Evolutionary conservation across 2,113 vertebrate species (phyloP), one percentile per base, ranked within the genome.

Genomic region (Trichomycterus rosablanca): DNA sequence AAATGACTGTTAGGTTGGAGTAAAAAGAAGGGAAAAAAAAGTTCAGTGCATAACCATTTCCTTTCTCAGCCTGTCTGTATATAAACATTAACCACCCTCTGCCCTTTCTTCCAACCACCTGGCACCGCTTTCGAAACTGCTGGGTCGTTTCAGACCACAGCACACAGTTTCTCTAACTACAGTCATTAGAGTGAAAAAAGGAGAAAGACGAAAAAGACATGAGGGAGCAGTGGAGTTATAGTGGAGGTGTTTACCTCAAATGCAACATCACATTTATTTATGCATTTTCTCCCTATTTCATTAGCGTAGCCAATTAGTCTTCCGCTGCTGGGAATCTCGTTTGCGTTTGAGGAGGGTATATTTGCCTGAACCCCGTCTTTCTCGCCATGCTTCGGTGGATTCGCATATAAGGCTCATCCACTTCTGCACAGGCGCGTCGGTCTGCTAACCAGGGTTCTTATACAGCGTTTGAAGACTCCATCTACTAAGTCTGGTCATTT

Each of bases 11-110:
- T n/a, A 9, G 42, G 34, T 55, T 4, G 8, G 28, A 24, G 12
- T 28, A 60, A 54, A 53, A 55, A 39, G n/a, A 42, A 40, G 26
- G 54, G 45, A 18, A 40, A 52, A 63, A 58, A 63, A 40, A 43
- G 48, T 73, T 69, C 22, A 28, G 26, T 59, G 56, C 64, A 71
- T 62, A 70, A 72, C 59, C 46, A 54, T 66, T 75, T 72, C 62
- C 68, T 72, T 66, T 70, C 63, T 57, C 63, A 65, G 55, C 12
- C 57, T 62, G 55, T 63, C 63, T 23, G 56, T 32, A 52, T 34
- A 51, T 69, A 77, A 70, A 76, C 62, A 77, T 76, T 63, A 62
- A 43, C 63, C 57, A 51, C 52, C 45, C 30, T 19, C 50, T 54
- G n/a, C 32, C 49, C 50, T 30, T n/a, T 51, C 12, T 24, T 43